Evolutionary conservation across 2,113 vertebrate species (phyloP).

Genomic region (Chamaetylas fuelleborni): DNA sequence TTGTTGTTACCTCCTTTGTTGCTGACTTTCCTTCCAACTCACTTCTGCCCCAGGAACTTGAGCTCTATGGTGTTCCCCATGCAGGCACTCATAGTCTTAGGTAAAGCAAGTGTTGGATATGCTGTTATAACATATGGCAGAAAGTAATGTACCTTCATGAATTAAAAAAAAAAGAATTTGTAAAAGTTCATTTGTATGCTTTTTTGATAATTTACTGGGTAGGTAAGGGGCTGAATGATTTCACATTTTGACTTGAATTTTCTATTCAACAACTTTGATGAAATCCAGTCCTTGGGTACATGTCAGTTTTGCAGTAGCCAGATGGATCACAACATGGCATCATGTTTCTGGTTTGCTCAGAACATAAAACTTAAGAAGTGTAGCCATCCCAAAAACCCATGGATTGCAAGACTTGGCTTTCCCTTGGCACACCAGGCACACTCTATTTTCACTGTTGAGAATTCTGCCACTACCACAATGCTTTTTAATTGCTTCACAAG

Average conservation of each 20-base stretch:
- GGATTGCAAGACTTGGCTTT: conserved; percentile 59
- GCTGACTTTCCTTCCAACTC: conserved; percentile 41
- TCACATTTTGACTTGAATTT: conserved; percentile 45
- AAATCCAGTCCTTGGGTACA: conserved; percentile 11
- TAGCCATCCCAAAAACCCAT: conserved; percentile 19
- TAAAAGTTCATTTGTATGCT: not conserved
- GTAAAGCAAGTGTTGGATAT: conserved; percentile 58
- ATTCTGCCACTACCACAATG: conserved; percentile 24
- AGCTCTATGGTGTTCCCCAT: conserved; percentile 56
- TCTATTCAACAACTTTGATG: not conserved
- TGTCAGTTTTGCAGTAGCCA: conserved; percentile 39
- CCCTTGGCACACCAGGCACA: conserved; percentile 47
- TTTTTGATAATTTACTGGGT: conserved; percentile 48
- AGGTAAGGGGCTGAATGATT: conserved; percentile 47
- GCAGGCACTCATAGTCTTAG: conserved; percentile 64
- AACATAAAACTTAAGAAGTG: conserved; percentile 22
- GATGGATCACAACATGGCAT: not conserved
- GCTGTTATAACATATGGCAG: conserved; percentile 45
- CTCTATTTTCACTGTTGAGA: conserved; percentile 32
- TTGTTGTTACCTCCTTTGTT: not conserved
- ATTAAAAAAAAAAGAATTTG: not conserved
- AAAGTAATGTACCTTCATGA: conserved; percentile 62
- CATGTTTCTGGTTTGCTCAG: conserved; percentile 36
- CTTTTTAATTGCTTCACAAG: conserved; percentile 7
- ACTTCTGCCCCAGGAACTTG: conserved; percentile 34